Evolutionary conservation across 2,113 vertebrate species (phyloP), one percentile per base, ranked within the genome.

Genomic region (Aldabrachelys gigantea): DNA sequence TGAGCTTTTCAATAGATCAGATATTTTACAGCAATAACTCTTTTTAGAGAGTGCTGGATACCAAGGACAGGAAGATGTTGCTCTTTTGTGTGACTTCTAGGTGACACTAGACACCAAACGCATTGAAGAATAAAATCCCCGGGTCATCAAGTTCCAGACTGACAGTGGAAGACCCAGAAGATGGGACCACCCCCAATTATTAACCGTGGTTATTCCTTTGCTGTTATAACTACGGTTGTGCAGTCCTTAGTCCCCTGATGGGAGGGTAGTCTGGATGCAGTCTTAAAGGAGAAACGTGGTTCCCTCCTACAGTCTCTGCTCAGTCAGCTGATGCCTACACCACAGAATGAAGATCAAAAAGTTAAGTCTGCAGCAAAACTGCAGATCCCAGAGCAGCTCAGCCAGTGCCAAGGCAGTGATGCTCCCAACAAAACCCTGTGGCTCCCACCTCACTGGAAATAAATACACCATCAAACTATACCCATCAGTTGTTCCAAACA

Each of bases 281-380:
- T 10, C 17, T 12, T 10, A 0, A 57, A 11, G 14, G 50, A 1
- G 87, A 38, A 2, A n/a, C 69, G 22, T 25, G 47, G 19, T 11
- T 24, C 10, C 50, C 49, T 35, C 31, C 16, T 69, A 41, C 52
- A 62, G 31, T 49, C 19, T 35, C 8, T 49, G 17, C 50, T 27
- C 49, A 87, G 31, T 24, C 53, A 16, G 54, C 27, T n/a, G 44
- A 57, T 41, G 44, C 25, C 47, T 6, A 56, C 4, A 19, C 53
- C 27, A 24, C 2, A 76, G 53, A 76, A 52, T 8, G 62, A 75
- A 19, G 35, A n/a, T 29, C 56, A 50, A 57, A n/a, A 53, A 81
- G 38, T 47, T 11, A 22, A 57, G 53, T 75, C 50, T 21, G 47
- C 13, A 22, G 35, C 49, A 83, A 65, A 47, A 9, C 35, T 12